phyloP scores from a whole-genome alignment of 1,140 invertebrate species.

The Listronotus bonariensis region DNA sequence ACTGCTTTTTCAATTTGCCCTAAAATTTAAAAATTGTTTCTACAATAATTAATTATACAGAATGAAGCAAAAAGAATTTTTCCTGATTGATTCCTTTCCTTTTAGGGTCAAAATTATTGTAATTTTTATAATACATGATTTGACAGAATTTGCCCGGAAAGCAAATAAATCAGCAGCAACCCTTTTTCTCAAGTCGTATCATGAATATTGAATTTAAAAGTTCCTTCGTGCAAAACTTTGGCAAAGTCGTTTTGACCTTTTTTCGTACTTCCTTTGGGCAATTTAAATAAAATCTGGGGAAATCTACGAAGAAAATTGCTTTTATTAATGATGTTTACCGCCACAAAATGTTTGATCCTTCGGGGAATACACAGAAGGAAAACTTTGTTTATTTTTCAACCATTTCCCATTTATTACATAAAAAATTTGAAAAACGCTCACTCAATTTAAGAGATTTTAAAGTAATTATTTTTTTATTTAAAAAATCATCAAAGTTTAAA shows the following conservation, averaged over 20 bases:
- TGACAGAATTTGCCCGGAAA: slow-evolving; percentile 19
- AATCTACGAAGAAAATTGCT: slow-evolving; percentile 43
- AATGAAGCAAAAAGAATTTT: too few species aligned
- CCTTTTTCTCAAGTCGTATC: slow-evolving; percentile 43
- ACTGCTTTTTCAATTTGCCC: too few species aligned
- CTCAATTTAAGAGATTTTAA: too few species aligned
- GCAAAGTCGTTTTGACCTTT: slow-evolving; percentile 27
- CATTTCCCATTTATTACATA: slow-evolving; percentile 24
- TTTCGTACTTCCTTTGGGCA: slow-evolving; percentile 34
- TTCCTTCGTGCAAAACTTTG: slow-evolving; percentile 35
- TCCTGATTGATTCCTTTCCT: too few species aligned
- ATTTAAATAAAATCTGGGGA: slow-evolving; percentile 45
- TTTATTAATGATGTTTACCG: slow-evolving; percentile 49
- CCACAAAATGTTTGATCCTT: slow-evolving; percentile 31
- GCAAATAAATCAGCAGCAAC: slow-evolving; percentile 40
- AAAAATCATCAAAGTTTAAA: too few species aligned
- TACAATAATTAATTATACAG: too few species aligned
- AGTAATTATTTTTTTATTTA: too few species aligned
- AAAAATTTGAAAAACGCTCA: not conserved
- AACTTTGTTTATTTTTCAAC: slow-evolving; percentile 35
- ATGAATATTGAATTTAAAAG: slow-evolving; percentile 48
- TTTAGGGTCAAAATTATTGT: too few species aligned
- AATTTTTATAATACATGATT: not conserved
- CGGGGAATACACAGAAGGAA: slow-evolving; percentile 13
- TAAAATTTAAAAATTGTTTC: too few species aligned